A percentile compares a stretch with the other conserved stretches of the same genome.
Evolutionary conservation across 2,888 invertebrate species (phyloP).

Genomic region (Euzophera pinguis): DNA sequence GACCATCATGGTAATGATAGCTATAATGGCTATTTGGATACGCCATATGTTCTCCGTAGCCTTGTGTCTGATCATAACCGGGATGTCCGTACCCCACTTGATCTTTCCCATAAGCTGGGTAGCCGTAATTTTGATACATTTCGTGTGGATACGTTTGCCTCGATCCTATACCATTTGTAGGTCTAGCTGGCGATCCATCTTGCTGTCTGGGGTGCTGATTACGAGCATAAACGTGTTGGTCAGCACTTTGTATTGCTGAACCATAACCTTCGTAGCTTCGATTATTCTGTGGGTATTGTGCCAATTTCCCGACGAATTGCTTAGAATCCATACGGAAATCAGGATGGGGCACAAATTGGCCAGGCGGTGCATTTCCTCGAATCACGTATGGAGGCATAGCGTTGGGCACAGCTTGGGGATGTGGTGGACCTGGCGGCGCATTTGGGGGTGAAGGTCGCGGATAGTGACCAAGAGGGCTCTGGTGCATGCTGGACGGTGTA

Average conservation of each 20-base stretch:
- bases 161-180: constrained; percentile 61
- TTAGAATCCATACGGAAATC: constrained; percentile 76
- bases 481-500: constrained; percentile 81
- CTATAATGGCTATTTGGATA: constrained; percentile 73
- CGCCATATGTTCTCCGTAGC: constrained; percentile 65
- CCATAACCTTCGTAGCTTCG: constrained; percentile 62
- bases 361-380: constrained; percentile 72
- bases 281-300: constrained; percentile 67
- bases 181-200: constrained; percentile 57
- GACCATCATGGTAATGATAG: constrained; percentile 73
- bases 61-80: constrained; percentile 74
- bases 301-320: constrained; percentile 68
- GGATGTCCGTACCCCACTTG: constrained; percentile 79
- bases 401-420: constrained; percentile 80
- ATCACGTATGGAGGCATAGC: constrained; percentile 80
- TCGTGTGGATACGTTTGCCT: constrained; percentile 70
- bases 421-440: constrained; percentile 80
- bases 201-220: constrained; percentile 55
- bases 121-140: constrained; percentile 75
- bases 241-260: constrained; percentile 51
- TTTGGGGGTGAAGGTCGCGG: constrained; percentile 86
- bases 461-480: constrained; percentile 83
- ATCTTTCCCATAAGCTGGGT: constrained; percentile 74
- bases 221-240: constrained; percentile 71
- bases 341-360: constrained; percentile 72